phyloP scores from a whole-genome alignment of 2,113 vertebrate genomes.

The Hyla sarda region DNA sequence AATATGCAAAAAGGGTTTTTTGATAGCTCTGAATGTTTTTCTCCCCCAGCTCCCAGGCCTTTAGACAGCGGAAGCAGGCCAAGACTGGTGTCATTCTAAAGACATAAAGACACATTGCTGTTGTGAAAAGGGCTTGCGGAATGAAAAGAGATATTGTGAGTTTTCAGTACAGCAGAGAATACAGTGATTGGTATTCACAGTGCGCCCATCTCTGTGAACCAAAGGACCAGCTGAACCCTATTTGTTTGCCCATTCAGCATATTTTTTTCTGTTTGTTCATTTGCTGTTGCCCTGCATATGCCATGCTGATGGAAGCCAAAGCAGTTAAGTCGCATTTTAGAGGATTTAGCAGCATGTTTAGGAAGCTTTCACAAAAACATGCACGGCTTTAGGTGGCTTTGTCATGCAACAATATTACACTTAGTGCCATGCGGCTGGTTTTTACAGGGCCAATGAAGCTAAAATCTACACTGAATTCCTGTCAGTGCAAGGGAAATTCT shows the following conservation, averaged over 20 bases:
- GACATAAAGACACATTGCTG: constrained; percentile 70
- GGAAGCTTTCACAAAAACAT: constrained; percentile 73
- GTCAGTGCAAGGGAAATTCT: constrained; percentile 10
- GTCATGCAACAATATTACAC: constrained; percentile 74
- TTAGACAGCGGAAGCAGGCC: constrained; percentile 74
- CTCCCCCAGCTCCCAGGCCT: constrained; percentile 72
- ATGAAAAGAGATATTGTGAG: constrained; percentile 76
- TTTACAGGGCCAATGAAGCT: constrained; percentile 68
- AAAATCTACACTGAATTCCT: constrained; percentile 60
- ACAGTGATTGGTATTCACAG: constrained; percentile 76
- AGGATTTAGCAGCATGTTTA: constrained; percentile 76
- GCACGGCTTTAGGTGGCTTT: constrained; percentile 74
- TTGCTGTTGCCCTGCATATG: constrained; percentile 70
- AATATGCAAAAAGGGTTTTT: too few relatives aligned
- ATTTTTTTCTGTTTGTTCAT: constrained; percentile 77
- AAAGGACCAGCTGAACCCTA: constrained; percentile 77
- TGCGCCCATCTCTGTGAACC: constrained; percentile 70
- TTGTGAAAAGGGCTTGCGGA: constrained; percentile 70
- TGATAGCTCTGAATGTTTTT: constrained; percentile 67
- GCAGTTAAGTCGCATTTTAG: constrained; percentile 74
- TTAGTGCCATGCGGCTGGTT: constrained; percentile 70
- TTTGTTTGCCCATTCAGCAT: constrained; percentile 75
- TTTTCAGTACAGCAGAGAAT: constrained; percentile 75
- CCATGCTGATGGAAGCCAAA: constrained; percentile 73
- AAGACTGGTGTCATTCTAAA: constrained; percentile 73